Conservation (phyloP, 1,140 invertebrate species). For the Zaprionus camerounensis region DNA sequence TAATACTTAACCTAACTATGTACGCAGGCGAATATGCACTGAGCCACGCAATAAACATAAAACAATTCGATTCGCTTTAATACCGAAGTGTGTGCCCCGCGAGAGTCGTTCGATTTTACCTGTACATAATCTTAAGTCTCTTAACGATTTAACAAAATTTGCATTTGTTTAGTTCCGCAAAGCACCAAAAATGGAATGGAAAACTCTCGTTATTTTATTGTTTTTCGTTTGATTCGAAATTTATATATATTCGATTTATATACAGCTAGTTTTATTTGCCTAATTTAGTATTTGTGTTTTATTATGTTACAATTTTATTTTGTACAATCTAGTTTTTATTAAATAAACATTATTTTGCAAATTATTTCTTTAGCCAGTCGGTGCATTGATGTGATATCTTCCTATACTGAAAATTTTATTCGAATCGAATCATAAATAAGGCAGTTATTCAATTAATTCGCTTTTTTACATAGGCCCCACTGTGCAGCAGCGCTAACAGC, state of each 20-base stretch:
- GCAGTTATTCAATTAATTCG: background rate
- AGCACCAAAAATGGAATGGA: conserved; percentile 38
- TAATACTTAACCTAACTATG: conserved; percentile 6
- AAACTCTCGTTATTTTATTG: conserved; percentile 50
- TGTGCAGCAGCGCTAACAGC: too few relatives aligned
- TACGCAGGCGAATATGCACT: conserved; percentile 38
- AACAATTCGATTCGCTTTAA: conserved; percentile 56
- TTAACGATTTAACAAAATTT: conserved; percentile 57
- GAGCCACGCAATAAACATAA: conserved; percentile 62
- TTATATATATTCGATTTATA: conserved; percentile 43
- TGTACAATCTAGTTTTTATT: conserved; percentile 63
- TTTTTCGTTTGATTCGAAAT: conserved; percentile 56
- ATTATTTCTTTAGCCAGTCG: background rate
- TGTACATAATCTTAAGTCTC: conserved; percentile 67
- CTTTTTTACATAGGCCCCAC: too few relatives aligned
- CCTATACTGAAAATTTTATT: background rate
- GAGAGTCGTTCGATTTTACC: conserved; percentile 49
- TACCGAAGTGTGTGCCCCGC: conserved; percentile 14
- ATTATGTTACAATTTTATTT: conserved; percentile 61
- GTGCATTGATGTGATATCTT: background rate
- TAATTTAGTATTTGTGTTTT: conserved; percentile 69
- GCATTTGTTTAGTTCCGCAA: conserved; percentile 66
- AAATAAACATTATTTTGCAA: conserved; percentile 50
- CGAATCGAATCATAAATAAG: background rate
- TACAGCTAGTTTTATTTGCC: conserved; percentile 51